Evolutionary conservation across 2,888 invertebrate species (phyloP).

Genomic region (Plebejus melissa): DNA sequence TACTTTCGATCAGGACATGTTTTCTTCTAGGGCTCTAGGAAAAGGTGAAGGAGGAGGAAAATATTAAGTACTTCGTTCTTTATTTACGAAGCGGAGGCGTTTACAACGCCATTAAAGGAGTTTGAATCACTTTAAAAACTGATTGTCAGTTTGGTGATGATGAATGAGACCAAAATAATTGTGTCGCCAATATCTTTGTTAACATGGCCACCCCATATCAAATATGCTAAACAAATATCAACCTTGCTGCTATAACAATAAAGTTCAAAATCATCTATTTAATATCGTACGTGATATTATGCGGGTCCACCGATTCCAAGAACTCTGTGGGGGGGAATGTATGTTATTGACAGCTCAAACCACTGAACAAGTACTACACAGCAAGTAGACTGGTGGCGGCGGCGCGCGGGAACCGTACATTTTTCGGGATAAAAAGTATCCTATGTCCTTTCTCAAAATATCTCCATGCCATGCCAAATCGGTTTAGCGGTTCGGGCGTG

Average conservation of each 20-base stretch:
- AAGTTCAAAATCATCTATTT: background rate
- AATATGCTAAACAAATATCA: background rate
- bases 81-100: too few species aligned
- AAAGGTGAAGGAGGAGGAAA: too few species aligned
- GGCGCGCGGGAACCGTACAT: too few species aligned
- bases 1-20: too few species aligned
- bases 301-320: conserved; percentile 31
- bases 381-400: background rate
- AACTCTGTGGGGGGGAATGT: background rate
- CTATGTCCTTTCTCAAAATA: too few species aligned
- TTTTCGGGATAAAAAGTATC: too few species aligned
- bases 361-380: background rate
- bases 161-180: background rate
- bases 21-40: too few species aligned
- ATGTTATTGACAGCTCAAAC: background rate
- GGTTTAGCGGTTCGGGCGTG: too few species aligned
- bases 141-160: background rate
- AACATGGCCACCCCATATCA: background rate
- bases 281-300: conserved; percentile 34
- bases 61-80: too few species aligned
- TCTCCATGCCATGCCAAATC: too few species aligned
- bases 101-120: too few species aligned
- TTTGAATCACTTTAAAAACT: too few species aligned
- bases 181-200: background rate
- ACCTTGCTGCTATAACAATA: background rate